Conservation (phyloP, 2,888 invertebrate species). For the Netelia inedita region DNA sequence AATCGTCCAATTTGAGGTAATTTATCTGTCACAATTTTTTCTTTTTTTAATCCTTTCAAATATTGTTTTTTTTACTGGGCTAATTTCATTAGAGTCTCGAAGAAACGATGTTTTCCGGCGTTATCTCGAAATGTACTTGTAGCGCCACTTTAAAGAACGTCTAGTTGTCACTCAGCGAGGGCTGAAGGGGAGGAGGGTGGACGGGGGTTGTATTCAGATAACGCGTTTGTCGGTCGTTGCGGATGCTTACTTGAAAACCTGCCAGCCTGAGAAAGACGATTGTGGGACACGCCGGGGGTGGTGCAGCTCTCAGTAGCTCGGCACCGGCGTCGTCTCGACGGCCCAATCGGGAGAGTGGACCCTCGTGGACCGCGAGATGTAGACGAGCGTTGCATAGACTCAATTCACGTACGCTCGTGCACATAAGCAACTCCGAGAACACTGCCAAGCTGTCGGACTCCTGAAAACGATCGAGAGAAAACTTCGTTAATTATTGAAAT, state of each 20-base stretch:
- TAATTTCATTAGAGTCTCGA: constrained; percentile 1
- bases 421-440: constrained; percentile 85
- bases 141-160: background rate
- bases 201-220: constrained; percentile 20
- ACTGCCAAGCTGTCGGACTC: constrained; percentile 85
- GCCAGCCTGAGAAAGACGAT: constrained; percentile 86
- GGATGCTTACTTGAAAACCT: constrained; percentile 84
- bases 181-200: background rate
- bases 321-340: constrained; percentile 84
- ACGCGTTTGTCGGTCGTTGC: constrained; percentile 9
- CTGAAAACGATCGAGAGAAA: constrained; percentile 75
- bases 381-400: constrained; percentile 86
- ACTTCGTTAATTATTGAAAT: constrained; percentile 24
- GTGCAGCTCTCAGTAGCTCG: constrained; percentile 82
- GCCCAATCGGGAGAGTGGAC: constrained; percentile 82
- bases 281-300: constrained; percentile 85
- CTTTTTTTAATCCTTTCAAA: background rate
- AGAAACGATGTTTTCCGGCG: background rate
- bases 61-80: background rate
- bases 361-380: constrained; percentile 85
- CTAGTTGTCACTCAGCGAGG: background rate
- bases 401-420: constrained; percentile 86
- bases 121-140: background rate
- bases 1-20: too few relatives aligned
- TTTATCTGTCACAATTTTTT: background rate